These are phyloP conservation scores for Heliconius sara DNA, from an alignment of 2,888 invertebrate species.

Conservation along the genomic window DNA sequence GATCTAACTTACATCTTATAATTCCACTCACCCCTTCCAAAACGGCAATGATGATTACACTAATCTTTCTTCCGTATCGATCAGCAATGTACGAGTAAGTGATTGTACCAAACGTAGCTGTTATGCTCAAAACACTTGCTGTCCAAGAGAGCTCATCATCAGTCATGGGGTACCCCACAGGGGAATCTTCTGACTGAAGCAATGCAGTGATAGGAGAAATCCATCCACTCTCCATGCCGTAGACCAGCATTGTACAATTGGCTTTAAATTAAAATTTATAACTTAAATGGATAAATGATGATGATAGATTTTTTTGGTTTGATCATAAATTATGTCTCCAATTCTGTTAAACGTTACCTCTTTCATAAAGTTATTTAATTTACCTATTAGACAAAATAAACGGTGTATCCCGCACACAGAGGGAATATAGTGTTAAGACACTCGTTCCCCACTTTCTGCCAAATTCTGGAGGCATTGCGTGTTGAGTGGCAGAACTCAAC, in stretches of 20 bases:
- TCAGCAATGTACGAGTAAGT: slow-evolving; percentile 71
- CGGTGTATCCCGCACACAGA: too few species aligned
- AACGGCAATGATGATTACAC: slow-evolving; percentile 67
- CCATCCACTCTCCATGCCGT: slow-evolving; percentile 58
- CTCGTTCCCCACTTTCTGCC: too few species aligned
- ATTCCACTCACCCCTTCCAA: slow-evolving; percentile 18
- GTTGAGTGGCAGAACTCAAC: too few species aligned
- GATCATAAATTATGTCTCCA: too few species aligned
- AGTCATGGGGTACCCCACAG: slow-evolving; percentile 58
- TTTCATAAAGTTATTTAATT: too few species aligned
- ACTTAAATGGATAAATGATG: not conserved
- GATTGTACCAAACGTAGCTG: slow-evolving; percentile 62
- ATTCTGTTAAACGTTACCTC: too few species aligned
- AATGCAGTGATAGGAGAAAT: slow-evolving; percentile 67
- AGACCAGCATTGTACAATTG: slow-evolving; percentile 4
- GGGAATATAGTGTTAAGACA: too few species aligned
- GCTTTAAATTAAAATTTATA: slow-evolving; percentile 1
- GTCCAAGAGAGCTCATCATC: slow-evolving; percentile 65
- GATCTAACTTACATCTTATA: not conserved
- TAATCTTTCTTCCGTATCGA: slow-evolving; percentile 67
- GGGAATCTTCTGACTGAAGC: slow-evolving; percentile 59
- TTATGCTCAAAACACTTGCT: slow-evolving; percentile 62
- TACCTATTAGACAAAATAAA: too few species aligned
- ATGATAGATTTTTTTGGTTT: too few species aligned
- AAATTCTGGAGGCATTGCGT: too few species aligned